phyloP scores from a whole-genome alignment of 2,888 invertebrate genomes.

The Salpingus planirostris region DNA sequence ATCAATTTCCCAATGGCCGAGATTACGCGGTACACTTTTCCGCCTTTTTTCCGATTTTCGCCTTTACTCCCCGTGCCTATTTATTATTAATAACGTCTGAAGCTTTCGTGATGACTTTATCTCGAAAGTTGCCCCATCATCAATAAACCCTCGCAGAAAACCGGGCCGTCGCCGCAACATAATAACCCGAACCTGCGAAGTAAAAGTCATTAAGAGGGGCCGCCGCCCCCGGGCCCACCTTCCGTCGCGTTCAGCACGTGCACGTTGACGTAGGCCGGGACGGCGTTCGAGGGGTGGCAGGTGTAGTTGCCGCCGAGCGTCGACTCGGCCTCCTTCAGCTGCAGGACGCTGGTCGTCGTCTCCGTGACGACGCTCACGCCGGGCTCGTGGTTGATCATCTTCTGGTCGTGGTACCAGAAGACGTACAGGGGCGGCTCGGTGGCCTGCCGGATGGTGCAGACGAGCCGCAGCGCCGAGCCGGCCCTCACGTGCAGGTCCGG shows the following conservation, averaged over 20 bases:
- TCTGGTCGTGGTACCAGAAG: slow-evolving; percentile 52
- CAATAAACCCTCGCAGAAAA: no score
- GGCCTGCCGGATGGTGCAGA: slow-evolving; percentile 46
- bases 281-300: slow-evolving; percentile 58
- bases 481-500: slow-evolving; percentile 52
- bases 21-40: no score
- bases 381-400: slow-evolving; percentile 54
- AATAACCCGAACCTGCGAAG: neutral
- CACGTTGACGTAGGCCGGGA: slow-evolving; percentile 55
- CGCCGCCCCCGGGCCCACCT: slow-evolving; percentile 22
- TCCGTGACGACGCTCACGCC: slow-evolving; percentile 47
- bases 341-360: slow-evolving; percentile 52
- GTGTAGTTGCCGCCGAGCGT: slow-evolving; percentile 61
- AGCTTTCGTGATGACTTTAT: slow-evolving; percentile 7
- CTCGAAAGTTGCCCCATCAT: slow-evolving; percentile 3
- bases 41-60: no score
- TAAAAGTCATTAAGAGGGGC: no score
- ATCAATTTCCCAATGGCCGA: no score
- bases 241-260: slow-evolving; percentile 60
- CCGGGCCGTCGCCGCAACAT: no score
- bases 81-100: no score
- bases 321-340: slow-evolving; percentile 52
- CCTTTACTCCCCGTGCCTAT: no score
- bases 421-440: slow-evolving; percentile 50
- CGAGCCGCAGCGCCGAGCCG: slow-evolving; percentile 48